Evolutionary conservation across 2,113 vertebrate species (phyloP).

Genomic region (Hippocampus comes): DNA sequence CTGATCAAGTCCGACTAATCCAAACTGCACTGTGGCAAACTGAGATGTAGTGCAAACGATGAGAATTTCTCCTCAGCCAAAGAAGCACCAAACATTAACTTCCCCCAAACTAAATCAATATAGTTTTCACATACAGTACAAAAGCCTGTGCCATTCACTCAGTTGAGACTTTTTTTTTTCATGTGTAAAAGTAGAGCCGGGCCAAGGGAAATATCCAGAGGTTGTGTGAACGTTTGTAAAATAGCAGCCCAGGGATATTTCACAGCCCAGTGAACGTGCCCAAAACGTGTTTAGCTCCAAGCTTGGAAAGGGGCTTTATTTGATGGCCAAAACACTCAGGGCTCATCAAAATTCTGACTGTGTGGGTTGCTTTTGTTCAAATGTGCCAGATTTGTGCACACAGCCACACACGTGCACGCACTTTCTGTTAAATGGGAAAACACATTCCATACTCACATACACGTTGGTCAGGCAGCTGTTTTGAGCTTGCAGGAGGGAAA

Average conservation of each 20-base stretch:
- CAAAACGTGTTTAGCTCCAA: conserved; percentile 50
- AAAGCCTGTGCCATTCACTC: conserved; percentile 47
- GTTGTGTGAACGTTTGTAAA: conserved; percentile 52
- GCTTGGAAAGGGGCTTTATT: conserved; percentile 46
- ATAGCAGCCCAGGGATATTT: conserved; percentile 70
- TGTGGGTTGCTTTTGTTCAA: conserved; percentile 37
- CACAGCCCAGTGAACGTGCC: conserved; percentile 57
- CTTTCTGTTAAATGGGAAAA: conserved; percentile 12
- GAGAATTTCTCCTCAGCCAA: neutral
- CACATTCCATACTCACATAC: conserved; percentile 2
- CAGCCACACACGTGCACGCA: conserved; percentile 9
- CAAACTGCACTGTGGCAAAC: neutral
- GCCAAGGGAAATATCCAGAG: conserved; percentile 57
- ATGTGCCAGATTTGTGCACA: conserved; percentile 6
- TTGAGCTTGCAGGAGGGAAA: conserved; percentile 57
- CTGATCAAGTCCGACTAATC: neutral
- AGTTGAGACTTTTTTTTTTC: conserved; percentile 47
- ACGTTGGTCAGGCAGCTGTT: conserved; percentile 39
- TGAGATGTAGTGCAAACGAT: neutral
- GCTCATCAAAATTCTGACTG: conserved; percentile 48
- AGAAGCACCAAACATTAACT: neutral
- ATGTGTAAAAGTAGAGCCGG: conserved; percentile 27
- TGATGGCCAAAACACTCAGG: conserved; percentile 56
- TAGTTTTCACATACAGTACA: neutral
- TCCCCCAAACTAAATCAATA: neutral